Conservation (phyloP, 23 tunicate species). For the Trididemnum clinides region DNA sequence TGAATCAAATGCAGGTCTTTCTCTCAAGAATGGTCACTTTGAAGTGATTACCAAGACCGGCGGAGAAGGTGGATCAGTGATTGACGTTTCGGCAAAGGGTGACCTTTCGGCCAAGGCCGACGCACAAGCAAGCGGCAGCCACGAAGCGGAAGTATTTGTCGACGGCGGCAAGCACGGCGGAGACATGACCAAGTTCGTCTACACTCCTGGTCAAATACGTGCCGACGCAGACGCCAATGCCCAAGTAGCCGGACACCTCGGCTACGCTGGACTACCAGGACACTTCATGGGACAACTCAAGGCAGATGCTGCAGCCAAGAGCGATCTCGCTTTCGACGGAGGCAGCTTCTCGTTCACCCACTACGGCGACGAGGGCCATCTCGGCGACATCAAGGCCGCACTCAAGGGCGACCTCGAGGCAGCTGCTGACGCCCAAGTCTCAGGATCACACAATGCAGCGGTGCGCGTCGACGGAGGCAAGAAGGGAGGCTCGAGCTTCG, state of each 20-base stretch:
- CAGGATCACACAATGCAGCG: slow-evolving; percentile 22
- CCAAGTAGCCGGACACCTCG: not conserved
- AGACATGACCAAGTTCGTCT: not conserved
- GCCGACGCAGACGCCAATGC: not conserved
- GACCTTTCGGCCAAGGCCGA: not conserved
- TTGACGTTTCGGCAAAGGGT: not conserved
- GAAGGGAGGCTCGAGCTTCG: slow-evolving; percentile 1
- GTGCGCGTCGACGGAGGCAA: slow-evolving; percentile 47
- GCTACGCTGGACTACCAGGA: not conserved
- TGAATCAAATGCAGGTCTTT: slow-evolving; percentile 10
- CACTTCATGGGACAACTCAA: not conserved
- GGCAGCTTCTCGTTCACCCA: slow-evolving; percentile 1
- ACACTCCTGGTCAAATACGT: not conserved
- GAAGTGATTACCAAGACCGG: not conserved
- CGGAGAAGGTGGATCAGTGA: not conserved
- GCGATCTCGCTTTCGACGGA: slow-evolving; percentile 4
- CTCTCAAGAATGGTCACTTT: not conserved
- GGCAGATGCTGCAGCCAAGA: not conserved
- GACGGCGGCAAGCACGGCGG: slow-evolving; percentile 8
- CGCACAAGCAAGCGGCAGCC: slow-evolving; percentile 4
- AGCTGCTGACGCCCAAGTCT: not conserved
- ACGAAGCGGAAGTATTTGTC: not conserved
- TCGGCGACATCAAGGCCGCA: slow-evolving; percentile 3
- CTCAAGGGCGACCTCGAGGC: not conserved
- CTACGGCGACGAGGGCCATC: not conserved